phyloP scores from a whole-genome alignment of 2,797 vertebrate genomes.

The Poeciliopsis paucimaculata region DNA sequence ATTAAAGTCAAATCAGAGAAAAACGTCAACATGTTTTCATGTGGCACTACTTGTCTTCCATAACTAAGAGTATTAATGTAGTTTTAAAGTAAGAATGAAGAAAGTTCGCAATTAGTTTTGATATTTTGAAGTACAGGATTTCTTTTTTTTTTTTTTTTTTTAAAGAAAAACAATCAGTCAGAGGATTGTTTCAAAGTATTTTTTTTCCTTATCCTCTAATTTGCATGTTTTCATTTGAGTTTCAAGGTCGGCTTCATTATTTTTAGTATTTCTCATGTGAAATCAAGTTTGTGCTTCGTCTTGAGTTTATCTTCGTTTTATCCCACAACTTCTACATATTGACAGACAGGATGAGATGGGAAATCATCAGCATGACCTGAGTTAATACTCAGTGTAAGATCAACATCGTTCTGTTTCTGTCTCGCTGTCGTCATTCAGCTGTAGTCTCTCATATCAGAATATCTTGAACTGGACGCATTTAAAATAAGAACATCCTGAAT shows the following conservation, averaged over 20 bases:
- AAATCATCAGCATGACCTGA: constrained; percentile 45
- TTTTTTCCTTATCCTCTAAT: neutral
- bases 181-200: neutral
- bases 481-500: constrained; percentile 11
- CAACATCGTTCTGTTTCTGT: constrained; percentile 55
- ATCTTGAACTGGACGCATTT: constrained; percentile 16
- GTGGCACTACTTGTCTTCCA: too few relatives aligned
- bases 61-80: neutral
- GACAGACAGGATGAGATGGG: constrained; percentile 16
- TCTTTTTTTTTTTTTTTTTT: too few relatives aligned
- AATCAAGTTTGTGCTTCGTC: neutral
- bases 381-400: constrained; percentile 59
- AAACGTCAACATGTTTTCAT: too few relatives aligned
- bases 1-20: too few relatives aligned
- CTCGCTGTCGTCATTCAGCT: constrained; percentile 23
- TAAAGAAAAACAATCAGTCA: neutral
- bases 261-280: constrained; percentile 2
- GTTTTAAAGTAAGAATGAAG: neutral
- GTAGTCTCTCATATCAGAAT: constrained; percentile 44
- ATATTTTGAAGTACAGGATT: neutral
- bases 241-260: neutral
- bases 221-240: neutral
- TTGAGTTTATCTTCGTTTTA: constrained; percentile 4
- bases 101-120: neutral
- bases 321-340: neutral